Base-by-base conservation (phyloP, 2,888 invertebrate species). In the Leptothorax acervorum region DNA sequence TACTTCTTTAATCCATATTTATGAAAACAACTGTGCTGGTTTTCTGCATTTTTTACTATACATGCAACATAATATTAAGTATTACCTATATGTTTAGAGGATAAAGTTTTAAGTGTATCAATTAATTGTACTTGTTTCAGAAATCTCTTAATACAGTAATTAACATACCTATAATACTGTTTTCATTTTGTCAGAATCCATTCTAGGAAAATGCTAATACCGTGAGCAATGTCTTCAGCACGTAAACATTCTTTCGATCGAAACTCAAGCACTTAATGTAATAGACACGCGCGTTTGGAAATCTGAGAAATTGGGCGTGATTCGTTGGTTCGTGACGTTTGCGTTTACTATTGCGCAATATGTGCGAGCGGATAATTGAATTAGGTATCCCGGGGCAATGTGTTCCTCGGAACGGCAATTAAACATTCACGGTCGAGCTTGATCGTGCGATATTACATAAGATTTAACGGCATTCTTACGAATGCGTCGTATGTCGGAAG, bases 361-460 rank as follows among this genome's bases (percentile, higher is more conserved):
- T 62, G 78, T 82, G 63, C 70, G 63, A 65, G 53, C 70, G 78
- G 35, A 70, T 88, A 88, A 89, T 88, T 87, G 84, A 79, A 83
- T 87, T 74, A 82, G 71, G 63, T 66, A 68, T 57, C 62, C 51
- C 55, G 62, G 62, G 51, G 71, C 65, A 82, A 83, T 45, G 83
- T 28, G 39, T 63, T 75, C 53, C 35, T 57, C 65, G 68, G 73
- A 73, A 79, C 73, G 35, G 62, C 87, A 84, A 87, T 86, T 89
- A 88, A 51, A 62, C 28, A 55, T 81, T 85, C 86, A 88, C 76
- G 83, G 83, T 62, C 74, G 86, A 74, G 86, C 65, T 68, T 84
- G 81, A 76, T 86, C 68, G 70, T 35, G 51, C 23, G 23, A 45
- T 55, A 70, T 48, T 79, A 53, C 23, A 12, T 82, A 84, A 84